Evolutionary conservation across 2,797 vertebrate species (phyloP).

Genomic region (Hippoglossus hippoglossus): DNA sequence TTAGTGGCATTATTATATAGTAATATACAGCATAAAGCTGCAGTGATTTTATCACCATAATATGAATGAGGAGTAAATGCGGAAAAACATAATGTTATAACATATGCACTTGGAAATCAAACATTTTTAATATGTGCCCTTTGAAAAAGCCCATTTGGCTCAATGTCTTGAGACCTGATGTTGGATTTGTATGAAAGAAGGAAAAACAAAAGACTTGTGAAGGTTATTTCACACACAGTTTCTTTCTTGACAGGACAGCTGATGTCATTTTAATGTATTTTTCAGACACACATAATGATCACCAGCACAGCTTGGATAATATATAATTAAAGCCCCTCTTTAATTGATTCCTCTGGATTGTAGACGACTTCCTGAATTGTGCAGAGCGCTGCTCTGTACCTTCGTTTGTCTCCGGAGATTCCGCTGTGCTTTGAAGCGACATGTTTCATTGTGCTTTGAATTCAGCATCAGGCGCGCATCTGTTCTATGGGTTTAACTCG

Average conservation of each 20-base stretch:
- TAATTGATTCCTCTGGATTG: slow-evolving; percentile 39
- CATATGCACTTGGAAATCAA: slow-evolving; percentile 20
- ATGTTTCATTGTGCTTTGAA: slow-evolving; percentile 60
- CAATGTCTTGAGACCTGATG: background rate
- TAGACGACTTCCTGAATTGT: slow-evolving; percentile 20
- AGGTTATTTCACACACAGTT: background rate
- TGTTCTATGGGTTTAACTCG: slow-evolving; percentile 68
- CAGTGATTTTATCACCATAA: slow-evolving; percentile 31
- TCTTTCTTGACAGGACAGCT: background rate
- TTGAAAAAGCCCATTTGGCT: slow-evolving; percentile 20
- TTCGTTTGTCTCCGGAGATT: slow-evolving; percentile 46
- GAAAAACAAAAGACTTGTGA: no score
- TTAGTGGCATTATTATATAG: slow-evolving; percentile 49
- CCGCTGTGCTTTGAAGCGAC: slow-evolving; percentile 40
- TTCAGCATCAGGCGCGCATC: slow-evolving; percentile 60
- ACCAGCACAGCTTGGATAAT: slow-evolving; percentile 20
- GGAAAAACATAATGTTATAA: slow-evolving; percentile 6
- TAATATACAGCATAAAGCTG: slow-evolving; percentile 40
- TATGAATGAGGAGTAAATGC: slow-evolving; percentile 21
- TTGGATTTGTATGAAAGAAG: no score
- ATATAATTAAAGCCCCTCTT: slow-evolving; percentile 34
- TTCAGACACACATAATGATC: slow-evolving; percentile 8
- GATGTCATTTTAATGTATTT: background rate
- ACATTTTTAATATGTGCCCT: slow-evolving; percentile 25
- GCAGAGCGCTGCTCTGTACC: slow-evolving; percentile 10